phyloP scores from a whole-genome alignment of 2,797 vertebrate genomes.

The Sebastes kiyomatsui region DNA sequence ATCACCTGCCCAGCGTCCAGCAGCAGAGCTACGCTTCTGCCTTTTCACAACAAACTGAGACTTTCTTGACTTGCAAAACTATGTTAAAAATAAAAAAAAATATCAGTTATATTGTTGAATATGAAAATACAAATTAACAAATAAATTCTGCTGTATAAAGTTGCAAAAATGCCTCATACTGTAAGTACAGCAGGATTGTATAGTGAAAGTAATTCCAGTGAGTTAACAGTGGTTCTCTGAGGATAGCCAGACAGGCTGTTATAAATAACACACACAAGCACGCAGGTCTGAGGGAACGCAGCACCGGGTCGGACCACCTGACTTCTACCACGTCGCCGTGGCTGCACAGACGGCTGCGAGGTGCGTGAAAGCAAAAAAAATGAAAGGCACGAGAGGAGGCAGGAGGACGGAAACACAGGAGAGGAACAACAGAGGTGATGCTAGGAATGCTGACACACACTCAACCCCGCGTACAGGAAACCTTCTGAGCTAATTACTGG shows the following conservation, averaged over 20 bases:
- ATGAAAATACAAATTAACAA: background rate
- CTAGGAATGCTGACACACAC: background rate
- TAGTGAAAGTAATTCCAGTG: background rate
- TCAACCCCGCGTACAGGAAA: background rate
- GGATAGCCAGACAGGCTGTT: background rate
- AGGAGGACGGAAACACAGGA: too few species aligned
- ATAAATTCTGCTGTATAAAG: background rate
- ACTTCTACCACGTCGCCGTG: constrained; percentile 41
- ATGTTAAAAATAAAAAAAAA: too few species aligned
- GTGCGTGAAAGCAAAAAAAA: too few species aligned
- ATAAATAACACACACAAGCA: background rate
- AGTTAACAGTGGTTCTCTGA: background rate
- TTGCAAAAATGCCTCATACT: background rate
- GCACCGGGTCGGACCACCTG: background rate
- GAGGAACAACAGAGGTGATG: constrained; percentile 16
- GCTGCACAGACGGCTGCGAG: background rate
- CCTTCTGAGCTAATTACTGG: constrained; percentile 49
- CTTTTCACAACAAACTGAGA: too few species aligned
- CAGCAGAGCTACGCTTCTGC: too few species aligned
- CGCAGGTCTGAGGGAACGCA: constrained; percentile 6
- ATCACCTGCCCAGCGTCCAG: too few species aligned
- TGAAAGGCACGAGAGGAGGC: too few species aligned
- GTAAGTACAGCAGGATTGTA: background rate
- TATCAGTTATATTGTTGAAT: background rate
- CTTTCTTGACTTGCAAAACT: too few species aligned